Evolutionary conservation across 2,113 vertebrate genomes (phyloP).

Genomic region (Chaetorhynchus papuensis): DNA sequence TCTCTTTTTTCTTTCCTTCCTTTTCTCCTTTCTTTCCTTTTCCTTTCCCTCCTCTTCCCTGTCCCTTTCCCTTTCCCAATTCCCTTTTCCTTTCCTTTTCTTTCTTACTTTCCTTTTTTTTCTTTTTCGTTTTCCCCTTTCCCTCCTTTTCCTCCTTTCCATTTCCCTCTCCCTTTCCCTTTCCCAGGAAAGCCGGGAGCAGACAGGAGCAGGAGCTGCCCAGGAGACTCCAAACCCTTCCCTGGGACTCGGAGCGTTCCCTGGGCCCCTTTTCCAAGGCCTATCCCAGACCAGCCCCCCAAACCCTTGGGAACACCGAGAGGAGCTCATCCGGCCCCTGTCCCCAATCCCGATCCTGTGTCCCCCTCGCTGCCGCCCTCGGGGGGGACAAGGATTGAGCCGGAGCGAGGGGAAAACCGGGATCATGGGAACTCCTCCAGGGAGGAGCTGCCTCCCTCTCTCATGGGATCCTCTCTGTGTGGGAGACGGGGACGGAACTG

Average conservation of each 20-base stretch:
- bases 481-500: background rate
- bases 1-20: rapidly evolving
- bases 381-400: too few species aligned
- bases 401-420: background rate
- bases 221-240: background rate
- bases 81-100: rapidly evolving
- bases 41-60: too few species aligned
- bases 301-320: background rate
- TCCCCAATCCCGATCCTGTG: rapidly evolving
- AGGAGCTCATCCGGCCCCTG: background rate
- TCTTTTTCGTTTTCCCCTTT: too few species aligned
- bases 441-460: background rate
- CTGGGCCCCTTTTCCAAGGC: background rate
- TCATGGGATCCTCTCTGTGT: background rate
- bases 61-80: too few species aligned
- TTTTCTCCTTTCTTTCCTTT: rapidly evolving
- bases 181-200: background rate
- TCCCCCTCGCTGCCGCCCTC: too few species aligned
- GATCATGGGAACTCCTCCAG: background rate
- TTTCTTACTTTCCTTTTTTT: too few species aligned
- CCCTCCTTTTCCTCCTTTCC: too few species aligned
- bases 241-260: background rate
- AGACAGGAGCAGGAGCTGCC: background rate
- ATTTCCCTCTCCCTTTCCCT: too few species aligned
- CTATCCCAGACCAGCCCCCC: background rate